phyloP scores from a whole-genome alignment of 64 coral and sea anemone species.

The Dendronephthya gigantea region DNA sequence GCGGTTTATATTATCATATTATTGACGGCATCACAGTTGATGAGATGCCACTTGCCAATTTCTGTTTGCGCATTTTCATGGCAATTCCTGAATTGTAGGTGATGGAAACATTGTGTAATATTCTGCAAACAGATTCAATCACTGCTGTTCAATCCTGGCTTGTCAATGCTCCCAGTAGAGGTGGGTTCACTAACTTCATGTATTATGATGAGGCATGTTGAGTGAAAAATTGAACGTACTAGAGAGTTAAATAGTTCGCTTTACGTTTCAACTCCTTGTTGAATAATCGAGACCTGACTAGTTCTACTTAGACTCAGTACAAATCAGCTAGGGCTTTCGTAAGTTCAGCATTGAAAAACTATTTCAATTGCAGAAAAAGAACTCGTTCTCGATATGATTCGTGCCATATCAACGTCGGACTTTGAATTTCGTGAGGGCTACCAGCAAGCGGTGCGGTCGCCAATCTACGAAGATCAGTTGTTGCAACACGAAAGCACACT shows the following conservation, averaged over 20 bases:
- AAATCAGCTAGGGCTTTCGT: too few species aligned
- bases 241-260: too few species aligned
- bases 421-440: slow-evolving; percentile 82
- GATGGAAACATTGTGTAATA: slow-evolving; percentile 55
- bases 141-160: slow-evolving; percentile 87
- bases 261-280: too few species aligned
- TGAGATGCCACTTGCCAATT: too few species aligned
- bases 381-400: slow-evolving; percentile 90
- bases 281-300: too few species aligned
- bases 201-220: too few species aligned
- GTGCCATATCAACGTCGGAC: slow-evolving; percentile 76
- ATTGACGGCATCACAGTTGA: too few species aligned
- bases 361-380: slow-evolving; percentile 65
- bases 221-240: too few species aligned
- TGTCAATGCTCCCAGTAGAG: slow-evolving; percentile 72
- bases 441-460: slow-evolving; percentile 54
- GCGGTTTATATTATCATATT: too few species aligned
- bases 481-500: slow-evolving; percentile 84
- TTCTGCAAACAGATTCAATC: slow-evolving; percentile 65
- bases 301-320: too few species aligned
- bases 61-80: neutral
- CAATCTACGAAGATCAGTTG: slow-evolving; percentile 73
- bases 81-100: slow-evolving; percentile 34
- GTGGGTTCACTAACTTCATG: slow-evolving; percentile 39
- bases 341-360: neutral